Conservation (phyloP, 2,888 invertebrate genomes). For the Endomychus coccineus region DNA sequence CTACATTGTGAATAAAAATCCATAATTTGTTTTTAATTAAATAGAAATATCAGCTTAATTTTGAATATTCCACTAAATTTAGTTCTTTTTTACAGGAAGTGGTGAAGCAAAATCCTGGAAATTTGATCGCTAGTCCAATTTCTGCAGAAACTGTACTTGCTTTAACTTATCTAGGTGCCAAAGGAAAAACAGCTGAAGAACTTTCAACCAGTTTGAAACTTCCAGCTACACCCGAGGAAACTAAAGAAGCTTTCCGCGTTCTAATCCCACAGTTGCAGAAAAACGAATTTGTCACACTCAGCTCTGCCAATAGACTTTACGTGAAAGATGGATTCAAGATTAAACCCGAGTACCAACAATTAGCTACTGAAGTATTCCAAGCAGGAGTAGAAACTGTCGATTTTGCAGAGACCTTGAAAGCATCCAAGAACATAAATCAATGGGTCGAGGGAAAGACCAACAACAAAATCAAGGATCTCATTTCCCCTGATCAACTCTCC, state of each 20-base stretch:
- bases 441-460: constrained; percentile 39
- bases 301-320: constrained; percentile 52
- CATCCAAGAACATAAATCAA: constrained; percentile 33
- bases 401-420: constrained; percentile 22
- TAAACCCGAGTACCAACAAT: constrained; percentile 48
- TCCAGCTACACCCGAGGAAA: constrained; percentile 21
- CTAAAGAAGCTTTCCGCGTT: constrained; percentile 15
- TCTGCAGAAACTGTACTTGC: constrained; percentile 36
- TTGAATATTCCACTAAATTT: no score
- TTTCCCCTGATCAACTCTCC: constrained; percentile 24
- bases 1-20: no score
- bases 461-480: constrained; percentile 33
- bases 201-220: constrained; percentile 24
- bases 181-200: constrained; percentile 32
- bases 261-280: constrained; percentile 23
- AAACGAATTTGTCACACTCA: constrained; percentile 24
- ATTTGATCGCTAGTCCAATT: constrained; percentile 35
- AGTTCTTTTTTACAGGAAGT: constrained; percentile 23
- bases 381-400: constrained; percentile 49
- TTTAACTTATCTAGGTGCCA: constrained; percentile 33
- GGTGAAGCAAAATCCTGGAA: constrained; percentile 20
- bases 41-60: no score
- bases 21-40: no score
- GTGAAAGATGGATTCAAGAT: constrained; percentile 49
- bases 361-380: constrained; percentile 54